A percentile compares a stretch with the other conserved stretches of the same genome.
phyloP scores from a whole-genome alignment of 2,888 invertebrate species.

The Drosophila robusta region DNA sequence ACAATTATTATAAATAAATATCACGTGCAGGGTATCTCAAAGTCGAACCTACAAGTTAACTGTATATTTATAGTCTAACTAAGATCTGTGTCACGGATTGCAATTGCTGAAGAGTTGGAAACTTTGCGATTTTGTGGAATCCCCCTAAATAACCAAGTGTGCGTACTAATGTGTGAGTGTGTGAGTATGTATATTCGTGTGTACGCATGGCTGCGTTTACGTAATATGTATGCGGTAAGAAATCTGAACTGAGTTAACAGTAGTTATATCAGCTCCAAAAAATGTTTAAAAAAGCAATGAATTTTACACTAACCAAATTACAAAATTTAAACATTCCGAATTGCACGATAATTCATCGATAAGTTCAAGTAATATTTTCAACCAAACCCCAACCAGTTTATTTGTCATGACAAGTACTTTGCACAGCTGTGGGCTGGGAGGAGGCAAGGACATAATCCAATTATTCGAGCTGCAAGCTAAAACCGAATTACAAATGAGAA shows the following conservation, averaged over 20 bases:
- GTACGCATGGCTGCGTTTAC: background rate
- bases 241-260: too few species aligned
- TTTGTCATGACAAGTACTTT: constrained; percentile 14
- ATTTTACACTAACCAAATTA: background rate
- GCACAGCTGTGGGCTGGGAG: background rate
- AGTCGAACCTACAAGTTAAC: too few species aligned
- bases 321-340: background rate
- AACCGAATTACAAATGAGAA: constrained; percentile 50
- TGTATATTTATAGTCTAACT: background rate
- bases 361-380: constrained; percentile 2
- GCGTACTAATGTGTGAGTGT: too few species aligned
- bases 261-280: background rate
- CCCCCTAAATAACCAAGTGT: constrained; percentile 1
- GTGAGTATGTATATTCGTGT: too few species aligned
- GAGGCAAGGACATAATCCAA: background rate
- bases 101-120: background rate
- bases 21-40: background rate
- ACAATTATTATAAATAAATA: too few species aligned
- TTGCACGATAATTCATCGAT: constrained; percentile 3
- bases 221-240: background rate
- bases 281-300: background rate
- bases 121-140: background rate
- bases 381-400: constrained; percentile 1
- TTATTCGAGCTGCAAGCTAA: constrained; percentile 21
- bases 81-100: background rate